These are phyloP conservation scores for Meandrusa payeni DNA, from an alignment of 2,888 invertebrate species.

Conservation along the genomic window DNA sequence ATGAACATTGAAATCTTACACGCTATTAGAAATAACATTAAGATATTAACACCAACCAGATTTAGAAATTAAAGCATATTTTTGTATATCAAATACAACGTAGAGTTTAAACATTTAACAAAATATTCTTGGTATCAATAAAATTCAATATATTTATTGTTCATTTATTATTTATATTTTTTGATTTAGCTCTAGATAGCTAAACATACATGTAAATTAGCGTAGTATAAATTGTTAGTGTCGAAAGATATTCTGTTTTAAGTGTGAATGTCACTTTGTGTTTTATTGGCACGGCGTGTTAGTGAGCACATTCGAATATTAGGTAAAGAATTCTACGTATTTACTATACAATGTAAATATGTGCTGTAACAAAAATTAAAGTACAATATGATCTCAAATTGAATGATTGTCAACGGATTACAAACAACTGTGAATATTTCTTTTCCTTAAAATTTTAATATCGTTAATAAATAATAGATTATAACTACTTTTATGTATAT, in stretches of 20 bases:
- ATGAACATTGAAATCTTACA: conserved; percentile 4
- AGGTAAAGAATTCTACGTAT: background rate
- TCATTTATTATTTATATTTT: no score
- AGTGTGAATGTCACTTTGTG: conserved; percentile 10
- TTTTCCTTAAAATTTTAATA: no score
- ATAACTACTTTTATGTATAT: no score
- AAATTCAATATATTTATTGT: no score
- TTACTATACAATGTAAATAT: background rate
- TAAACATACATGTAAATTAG: no score
- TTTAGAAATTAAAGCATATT: conserved; percentile 24
- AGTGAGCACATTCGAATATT: conserved; percentile 16
- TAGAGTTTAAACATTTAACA: no score
- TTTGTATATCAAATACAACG: conserved; percentile 22
- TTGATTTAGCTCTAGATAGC: no score
- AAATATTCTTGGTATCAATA: no score
- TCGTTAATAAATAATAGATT: no score
- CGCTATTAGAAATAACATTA: conserved; percentile 4
- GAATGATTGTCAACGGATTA: background rate
- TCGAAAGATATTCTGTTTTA: no score
- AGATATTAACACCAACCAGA: conserved; percentile 10
- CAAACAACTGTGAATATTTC: no score
- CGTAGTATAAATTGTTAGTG: no score
- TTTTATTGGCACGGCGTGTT: conserved; percentile 6
- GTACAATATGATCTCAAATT: conserved; percentile 21
- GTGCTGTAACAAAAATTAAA: conserved; percentile 6